Evolutionary conservation across 35 echinoderm and acorn worm genomes (phyloP).

Genomic region (Eucidaris tribuloides): DNA sequence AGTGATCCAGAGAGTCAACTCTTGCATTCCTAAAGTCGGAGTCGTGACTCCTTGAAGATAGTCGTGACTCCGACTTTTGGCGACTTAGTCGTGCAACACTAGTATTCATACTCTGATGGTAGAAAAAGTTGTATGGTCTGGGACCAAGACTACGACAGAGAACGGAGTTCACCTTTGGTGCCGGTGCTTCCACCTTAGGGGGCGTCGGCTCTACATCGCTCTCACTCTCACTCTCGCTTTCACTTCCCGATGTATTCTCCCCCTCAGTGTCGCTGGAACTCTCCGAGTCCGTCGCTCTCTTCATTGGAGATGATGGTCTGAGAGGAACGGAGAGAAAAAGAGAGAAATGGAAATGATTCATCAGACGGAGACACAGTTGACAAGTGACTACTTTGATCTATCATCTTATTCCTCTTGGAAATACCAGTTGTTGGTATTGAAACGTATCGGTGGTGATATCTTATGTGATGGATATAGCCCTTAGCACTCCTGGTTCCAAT

Average conservation of each 20-base stretch:
- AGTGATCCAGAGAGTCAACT: neutral
- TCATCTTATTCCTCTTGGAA: too few relatives aligned
- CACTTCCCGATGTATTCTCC: neutral
- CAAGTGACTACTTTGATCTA: too few relatives aligned
- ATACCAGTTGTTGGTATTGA: too few relatives aligned
- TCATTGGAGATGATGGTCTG: constrained; percentile 1
- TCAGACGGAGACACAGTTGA: too few relatives aligned
- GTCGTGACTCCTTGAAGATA: neutral
- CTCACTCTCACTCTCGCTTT: constrained; percentile 1
- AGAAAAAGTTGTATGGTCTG: neutral
- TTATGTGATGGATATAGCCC: too few relatives aligned
- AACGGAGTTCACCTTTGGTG: neutral
- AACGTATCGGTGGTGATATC: too few relatives aligned
- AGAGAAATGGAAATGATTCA: neutral
- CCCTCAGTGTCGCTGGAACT: neutral
- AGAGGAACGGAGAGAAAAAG: neutral
- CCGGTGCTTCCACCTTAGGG: neutral
- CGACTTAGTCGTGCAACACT: neutral
- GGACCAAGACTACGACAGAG: neutral
- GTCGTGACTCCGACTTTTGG: neutral
- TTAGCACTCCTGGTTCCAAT: too few relatives aligned
- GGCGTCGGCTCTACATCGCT: neutral
- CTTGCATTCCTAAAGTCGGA: too few relatives aligned
- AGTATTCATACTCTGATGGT: neutral
- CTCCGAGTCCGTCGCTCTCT: constrained; percentile 6